Conservation (phyloP, 2,888 invertebrate species). For the Sceliomorpha sp. region DNA sequence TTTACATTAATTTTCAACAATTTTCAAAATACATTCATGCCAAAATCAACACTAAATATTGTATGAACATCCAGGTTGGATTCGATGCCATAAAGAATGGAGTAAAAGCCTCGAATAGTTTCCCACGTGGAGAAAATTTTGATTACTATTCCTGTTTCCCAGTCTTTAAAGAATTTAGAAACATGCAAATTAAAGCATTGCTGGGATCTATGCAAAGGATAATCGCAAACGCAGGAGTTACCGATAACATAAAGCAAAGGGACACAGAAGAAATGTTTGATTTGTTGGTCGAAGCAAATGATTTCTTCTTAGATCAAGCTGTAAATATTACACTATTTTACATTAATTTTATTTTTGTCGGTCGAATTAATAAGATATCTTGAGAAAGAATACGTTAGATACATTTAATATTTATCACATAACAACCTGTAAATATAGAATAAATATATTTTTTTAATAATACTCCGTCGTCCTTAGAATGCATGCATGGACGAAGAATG, state of each 20-base stretch:
- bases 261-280: slow-evolving; percentile 87
- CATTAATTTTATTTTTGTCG: no score
- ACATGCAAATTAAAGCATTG: slow-evolving; percentile 84
- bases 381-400: slow-evolving; percentile 6
- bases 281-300: slow-evolving; percentile 90
- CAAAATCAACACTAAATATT: no score
- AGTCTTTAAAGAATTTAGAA: slow-evolving; percentile 86
- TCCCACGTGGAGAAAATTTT: slow-evolving; percentile 87
- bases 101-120: slow-evolving; percentile 86
- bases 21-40: no score
- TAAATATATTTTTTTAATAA: not conserved
- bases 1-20: no score
- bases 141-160: slow-evolving; percentile 89
- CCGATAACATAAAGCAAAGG: slow-evolving; percentile 83
- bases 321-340: slow-evolving; percentile 81
- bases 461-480: no score
- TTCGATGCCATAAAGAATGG: slow-evolving; percentile 85
- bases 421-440: not conserved
- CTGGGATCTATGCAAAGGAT: slow-evolving; percentile 83
- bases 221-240: slow-evolving; percentile 82
- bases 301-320: slow-evolving; percentile 89
- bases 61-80: no score
- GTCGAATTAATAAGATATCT: not conserved
- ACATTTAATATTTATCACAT: no score
- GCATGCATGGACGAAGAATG: slow-evolving; percentile 84